Evolutionary conservation across 2,797 vertebrate species (phyloP).

Genomic region (Pyrocephalus nanus): DNA sequence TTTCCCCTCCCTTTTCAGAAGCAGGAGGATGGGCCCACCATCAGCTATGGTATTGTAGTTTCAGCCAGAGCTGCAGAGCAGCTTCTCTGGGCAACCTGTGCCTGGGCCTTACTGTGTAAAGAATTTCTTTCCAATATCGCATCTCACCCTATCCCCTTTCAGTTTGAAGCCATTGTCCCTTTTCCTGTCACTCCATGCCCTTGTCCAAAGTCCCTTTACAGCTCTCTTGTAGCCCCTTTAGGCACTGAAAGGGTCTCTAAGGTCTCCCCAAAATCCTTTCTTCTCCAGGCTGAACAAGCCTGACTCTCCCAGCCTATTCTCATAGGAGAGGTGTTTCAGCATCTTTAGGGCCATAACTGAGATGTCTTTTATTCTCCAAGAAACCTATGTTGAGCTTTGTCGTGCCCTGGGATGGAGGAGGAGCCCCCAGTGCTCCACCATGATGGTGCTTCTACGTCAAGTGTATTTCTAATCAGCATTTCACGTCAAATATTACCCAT

Average conservation of each 20-base stretch:
- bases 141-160: background rate
- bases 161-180: background rate
- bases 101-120: background rate
- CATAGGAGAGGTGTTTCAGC: background rate
- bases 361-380: background rate
- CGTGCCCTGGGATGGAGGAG: background rate
- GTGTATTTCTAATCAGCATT: slow-evolving; percentile 28
- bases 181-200: background rate
- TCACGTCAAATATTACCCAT: slow-evolving; percentile 49
- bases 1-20: background rate
- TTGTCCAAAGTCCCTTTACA: background rate
- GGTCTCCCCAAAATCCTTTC: background rate
- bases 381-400: background rate
- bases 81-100: background rate
- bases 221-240: background rate
- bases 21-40: background rate
- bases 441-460: background rate
- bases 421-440: background rate
- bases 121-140: background rate
- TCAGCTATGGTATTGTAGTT: background rate
- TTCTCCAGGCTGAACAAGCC: background rate
- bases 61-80: background rate
- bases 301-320: background rate
- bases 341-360: background rate
- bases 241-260: background rate